Evolutionary conservation across 1,140 invertebrate genomes (phyloP), one percentile per base, ranked within the genome.

Genomic region (Nephila pilipes): DNA sequence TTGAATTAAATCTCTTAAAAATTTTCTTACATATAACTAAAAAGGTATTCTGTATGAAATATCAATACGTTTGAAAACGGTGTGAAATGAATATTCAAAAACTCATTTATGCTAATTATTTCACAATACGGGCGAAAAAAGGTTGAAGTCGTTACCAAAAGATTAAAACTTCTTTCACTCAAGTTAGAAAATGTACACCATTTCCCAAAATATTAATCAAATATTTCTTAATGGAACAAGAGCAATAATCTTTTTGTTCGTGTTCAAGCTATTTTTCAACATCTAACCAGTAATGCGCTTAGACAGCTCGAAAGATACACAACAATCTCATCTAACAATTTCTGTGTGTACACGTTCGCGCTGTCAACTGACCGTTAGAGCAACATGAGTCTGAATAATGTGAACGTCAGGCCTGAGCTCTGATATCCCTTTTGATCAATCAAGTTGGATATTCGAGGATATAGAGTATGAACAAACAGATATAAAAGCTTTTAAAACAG

Each of bases 361-460:
- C 54, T 32, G 54, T 88, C 38, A 69, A 65, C 36, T 69, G 65
- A 75, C 65, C 63, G 87, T 60, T 87, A 54, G 75, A 20, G 85
- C 16, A 58, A 38, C 60, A 54, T n/a, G 36, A 18, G 14, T 54
- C n/a, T 88, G 65, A 88, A n/a, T 65, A 63, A 69, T 88, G 87
- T 16, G 32, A 29, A 29, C 69, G 85, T 87, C 85, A 87, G 63
- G 32, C 16, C 57, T 87, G 29, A 87, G 36, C 46, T 54, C 85
- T 32, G 29, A 36, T 54, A 60, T 54, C 85, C 22, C 58, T 20
- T 87, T 87, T 87, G 58, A 87, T 87, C 55, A 25, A 87, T 87
- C 85, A 87, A 25, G 57, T 60, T 60, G 85, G 85, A 87, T 87
- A 60, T 36, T 5, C 20, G 14, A 36, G 85, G 85, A 87, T 87